Evolutionary conservation across 2,888 invertebrate species (phyloP).

Genomic region (Crossocerus cetratus): DNA sequence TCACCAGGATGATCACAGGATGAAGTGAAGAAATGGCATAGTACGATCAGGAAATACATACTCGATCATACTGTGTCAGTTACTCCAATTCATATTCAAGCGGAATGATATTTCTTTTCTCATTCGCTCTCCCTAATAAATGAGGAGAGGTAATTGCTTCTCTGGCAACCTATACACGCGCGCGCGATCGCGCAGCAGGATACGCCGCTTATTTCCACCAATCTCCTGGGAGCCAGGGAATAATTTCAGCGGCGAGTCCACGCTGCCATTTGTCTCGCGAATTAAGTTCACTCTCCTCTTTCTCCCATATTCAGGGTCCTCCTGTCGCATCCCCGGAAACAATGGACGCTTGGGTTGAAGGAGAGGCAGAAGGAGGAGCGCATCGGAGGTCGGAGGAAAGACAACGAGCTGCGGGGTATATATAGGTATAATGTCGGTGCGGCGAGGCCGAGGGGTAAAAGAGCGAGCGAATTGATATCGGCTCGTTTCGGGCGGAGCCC

Average conservation of each 20-base stretch:
- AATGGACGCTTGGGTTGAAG: not conserved
- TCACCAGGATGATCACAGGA: too few relatives aligned
- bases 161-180: too few relatives aligned
- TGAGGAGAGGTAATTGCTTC: too few relatives aligned
- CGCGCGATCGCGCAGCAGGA: too few relatives aligned
- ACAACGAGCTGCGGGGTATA: not conserved
- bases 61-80: too few relatives aligned
- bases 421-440: not conserved
- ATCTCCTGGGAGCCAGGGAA: constrained; percentile 19
- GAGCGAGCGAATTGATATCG: constrained; percentile 50
- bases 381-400: not conserved
- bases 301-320: constrained; percentile 39
- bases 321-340: constrained; percentile 9
- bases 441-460: constrained; percentile 1
- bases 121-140: too few relatives aligned
- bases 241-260: constrained; percentile 19
- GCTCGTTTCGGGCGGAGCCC: constrained; percentile 21
- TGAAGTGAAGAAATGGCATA: too few relatives aligned
- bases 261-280: constrained; percentile 49
- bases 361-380: not conserved
- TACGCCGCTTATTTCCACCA: too few relatives aligned
- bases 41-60: too few relatives aligned
- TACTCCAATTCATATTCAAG: too few relatives aligned
- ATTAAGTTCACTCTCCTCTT: constrained; percentile 54
- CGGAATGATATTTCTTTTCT: not conserved